Percentiles rank a stretch among this genome's conserved stretches.
Conservation (phyloP, 30 jellyfish, hydroid and myxozoan genomes). For the Pelagia noctiluca region DNA sequence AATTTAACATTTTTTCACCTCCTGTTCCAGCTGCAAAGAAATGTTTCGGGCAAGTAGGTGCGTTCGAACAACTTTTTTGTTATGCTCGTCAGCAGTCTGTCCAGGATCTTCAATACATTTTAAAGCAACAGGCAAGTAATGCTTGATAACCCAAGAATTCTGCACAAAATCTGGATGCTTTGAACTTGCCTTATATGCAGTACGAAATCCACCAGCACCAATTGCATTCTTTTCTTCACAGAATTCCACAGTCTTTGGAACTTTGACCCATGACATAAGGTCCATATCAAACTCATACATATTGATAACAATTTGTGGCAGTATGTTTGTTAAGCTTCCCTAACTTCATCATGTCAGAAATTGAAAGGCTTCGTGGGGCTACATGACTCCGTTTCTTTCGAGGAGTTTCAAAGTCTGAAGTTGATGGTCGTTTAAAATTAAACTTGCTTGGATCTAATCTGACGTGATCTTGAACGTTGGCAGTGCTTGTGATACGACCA, state of each 20-base stretch:
- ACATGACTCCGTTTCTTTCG: not conserved
- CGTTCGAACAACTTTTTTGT: not conserved
- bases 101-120: too few relatives aligned
- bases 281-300: not conserved
- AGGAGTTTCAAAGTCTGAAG: conserved; percentile 2
- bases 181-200: conserved; percentile 28
- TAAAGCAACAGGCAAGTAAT: too few relatives aligned
- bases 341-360: not conserved
- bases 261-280: too few relatives aligned
- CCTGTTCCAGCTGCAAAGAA: too few relatives aligned
- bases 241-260: too few relatives aligned
- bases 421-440: not conserved
- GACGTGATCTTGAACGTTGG: not conserved
- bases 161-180: conserved; percentile 3
- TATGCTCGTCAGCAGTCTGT: conserved; percentile 1
- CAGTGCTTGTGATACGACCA: not conserved
- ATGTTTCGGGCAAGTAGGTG: conserved; percentile 3
- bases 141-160: too few relatives aligned
- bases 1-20: not conserved
- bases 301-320: not conserved
- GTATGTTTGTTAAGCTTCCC: too few relatives aligned
- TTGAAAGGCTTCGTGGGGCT: not conserved
- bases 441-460: not conserved
- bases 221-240: too few relatives aligned
- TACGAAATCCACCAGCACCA: conserved; percentile 12